Percentiles rank a stretch among this genome's conserved stretches.
Evolutionary conservation across 2,113 vertebrate species (phyloP).

Genomic region (Hippocampus zosterae): DNA sequence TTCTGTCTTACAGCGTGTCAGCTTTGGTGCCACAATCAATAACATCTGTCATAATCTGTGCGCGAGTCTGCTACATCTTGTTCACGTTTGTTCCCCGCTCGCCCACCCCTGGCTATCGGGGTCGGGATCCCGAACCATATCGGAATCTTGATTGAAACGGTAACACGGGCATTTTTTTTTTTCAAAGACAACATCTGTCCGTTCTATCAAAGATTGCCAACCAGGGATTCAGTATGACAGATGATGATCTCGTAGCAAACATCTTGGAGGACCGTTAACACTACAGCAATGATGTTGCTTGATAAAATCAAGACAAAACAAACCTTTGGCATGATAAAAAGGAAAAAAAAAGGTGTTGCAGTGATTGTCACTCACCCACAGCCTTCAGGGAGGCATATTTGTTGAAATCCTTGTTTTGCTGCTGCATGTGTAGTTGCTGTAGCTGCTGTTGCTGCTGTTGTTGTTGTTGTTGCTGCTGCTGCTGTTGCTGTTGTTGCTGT

Average conservation of each 20-base stretch:
- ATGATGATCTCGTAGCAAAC: slow-evolving; percentile 6
- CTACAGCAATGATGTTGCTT: not conserved
- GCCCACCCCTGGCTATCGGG: slow-evolving; percentile 11
- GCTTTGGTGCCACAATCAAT: slow-evolving; percentile 22
- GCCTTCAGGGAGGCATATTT: slow-evolving; percentile 96
- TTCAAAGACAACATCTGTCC: not conserved
- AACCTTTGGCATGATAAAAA: not conserved
- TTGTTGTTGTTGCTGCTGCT: slow-evolving; percentile 79
- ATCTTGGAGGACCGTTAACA: not conserved
- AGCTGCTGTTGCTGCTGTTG: slow-evolving; percentile 77
- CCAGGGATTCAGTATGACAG: not conserved
- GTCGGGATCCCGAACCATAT: not conserved
- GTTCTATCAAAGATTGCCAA: not conserved
- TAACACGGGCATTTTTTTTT: not conserved
- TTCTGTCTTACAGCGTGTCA: slow-evolving; percentile 29
- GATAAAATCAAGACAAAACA: not conserved
- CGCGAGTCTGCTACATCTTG: not conserved
- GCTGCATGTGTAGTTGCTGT: slow-evolving; percentile 73
- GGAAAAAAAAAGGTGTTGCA: not conserved
- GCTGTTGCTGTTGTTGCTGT: slow-evolving; percentile 75
- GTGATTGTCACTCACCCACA: slow-evolving; percentile 81
- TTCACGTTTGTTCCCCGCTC: slow-evolving; percentile 5
- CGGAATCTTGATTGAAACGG: not conserved
- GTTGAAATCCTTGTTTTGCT: slow-evolving; percentile 92
- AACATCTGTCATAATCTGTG: slow-evolving; percentile 26